These are phyloP conservation scores for Mimas tiliae DNA, from an alignment of 2,888 invertebrate genomes.

Conservation along the genomic window DNA sequence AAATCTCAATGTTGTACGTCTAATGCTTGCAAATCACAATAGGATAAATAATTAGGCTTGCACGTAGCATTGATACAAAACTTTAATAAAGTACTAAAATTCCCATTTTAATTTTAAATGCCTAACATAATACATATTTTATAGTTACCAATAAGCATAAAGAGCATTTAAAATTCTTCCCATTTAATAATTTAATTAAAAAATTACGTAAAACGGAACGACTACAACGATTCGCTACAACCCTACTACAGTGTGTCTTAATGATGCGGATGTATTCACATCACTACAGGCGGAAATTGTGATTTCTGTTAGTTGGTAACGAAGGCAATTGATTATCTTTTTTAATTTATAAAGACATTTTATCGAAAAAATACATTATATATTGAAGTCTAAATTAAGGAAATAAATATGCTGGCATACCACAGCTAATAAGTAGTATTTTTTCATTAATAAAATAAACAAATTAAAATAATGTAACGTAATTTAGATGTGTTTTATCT, in stretches of 20 bases:
- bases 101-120: too few species aligned
- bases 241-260: conserved; percentile 47
- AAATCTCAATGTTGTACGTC: too few species aligned
- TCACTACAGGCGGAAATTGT: conserved; percentile 52
- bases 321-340: conserved; percentile 25
- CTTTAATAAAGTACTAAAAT: too few species aligned
- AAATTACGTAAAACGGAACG: conserved; percentile 42
- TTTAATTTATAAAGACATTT: background rate
- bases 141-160: too few species aligned
- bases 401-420: background rate
- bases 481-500: background rate
- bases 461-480: background rate
- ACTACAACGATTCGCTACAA: conserved; percentile 40
- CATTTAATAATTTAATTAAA: too few species aligned
- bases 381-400: background rate
- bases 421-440: background rate
- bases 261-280: conserved; percentile 47
- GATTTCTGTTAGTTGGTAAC: conserved; percentile 42
- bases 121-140: too few species aligned
- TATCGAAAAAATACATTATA: background rate
- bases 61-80: too few species aligned
- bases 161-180: too few species aligned
- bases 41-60: too few species aligned
- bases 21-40: too few species aligned
- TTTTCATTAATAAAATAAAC: background rate